Evolutionary conservation across 1,140 invertebrate species (phyloP).

Genomic region (Diplogasteroides magnus): DNA sequence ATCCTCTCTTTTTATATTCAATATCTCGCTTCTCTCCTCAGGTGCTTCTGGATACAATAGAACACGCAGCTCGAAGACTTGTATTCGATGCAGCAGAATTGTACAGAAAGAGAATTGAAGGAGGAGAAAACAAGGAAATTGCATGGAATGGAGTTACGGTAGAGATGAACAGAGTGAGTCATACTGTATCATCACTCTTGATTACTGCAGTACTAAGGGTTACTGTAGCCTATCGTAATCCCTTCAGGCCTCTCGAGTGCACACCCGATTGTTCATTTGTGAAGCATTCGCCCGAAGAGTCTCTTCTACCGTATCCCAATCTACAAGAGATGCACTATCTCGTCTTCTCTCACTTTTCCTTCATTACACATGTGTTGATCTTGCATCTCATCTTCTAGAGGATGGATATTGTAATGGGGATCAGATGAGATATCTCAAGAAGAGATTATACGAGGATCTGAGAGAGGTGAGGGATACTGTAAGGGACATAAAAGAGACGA

Average conservation of each 20-base stretch:
- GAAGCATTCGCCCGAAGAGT: conserved; percentile 18
- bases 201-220: neutral
- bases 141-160: conserved; percentile 40
- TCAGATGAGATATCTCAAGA: conserved; percentile 33
- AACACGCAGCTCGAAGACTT: conserved; percentile 52
- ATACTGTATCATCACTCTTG: neutral
- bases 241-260: conserved; percentile 30
- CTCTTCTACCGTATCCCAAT: neutral
- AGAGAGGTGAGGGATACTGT: neutral
- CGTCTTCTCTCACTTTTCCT: conserved; percentile 41
- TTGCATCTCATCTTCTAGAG: conserved; percentile 30
- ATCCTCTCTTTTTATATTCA: neutral
- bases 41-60: conserved; percentile 44
- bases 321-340: conserved; percentile 17
- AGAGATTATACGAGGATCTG: conserved; percentile 30
- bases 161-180: conserved; percentile 29
- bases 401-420: conserved; percentile 27
- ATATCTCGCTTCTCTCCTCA: conserved; percentile 23
- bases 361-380: conserved; percentile 38
- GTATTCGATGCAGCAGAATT: conserved; percentile 30
- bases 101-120: conserved; percentile 14
- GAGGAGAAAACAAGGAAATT: conserved; percentile 31
- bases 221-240: neutral
- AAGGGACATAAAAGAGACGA: too few species aligned
- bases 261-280: conserved; percentile 41